Evolutionary conservation across 2,888 invertebrate species (phyloP).

Genomic region (Synanthedon andrenaeformis): DNA sequence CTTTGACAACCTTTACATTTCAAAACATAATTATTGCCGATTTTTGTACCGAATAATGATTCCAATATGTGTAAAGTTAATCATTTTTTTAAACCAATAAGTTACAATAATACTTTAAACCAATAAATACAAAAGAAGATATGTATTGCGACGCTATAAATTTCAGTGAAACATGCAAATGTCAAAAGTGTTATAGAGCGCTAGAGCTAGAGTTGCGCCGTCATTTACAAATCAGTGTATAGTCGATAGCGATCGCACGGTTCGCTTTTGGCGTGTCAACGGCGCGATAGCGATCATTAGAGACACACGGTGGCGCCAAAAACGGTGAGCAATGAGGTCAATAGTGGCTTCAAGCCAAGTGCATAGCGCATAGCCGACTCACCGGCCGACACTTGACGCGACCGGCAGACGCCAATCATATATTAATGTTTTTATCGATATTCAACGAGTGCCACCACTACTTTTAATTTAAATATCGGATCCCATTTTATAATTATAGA

Average conservation of each 20-base stretch:
- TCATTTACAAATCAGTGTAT: conserved; percentile 20
- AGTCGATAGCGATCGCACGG: conserved; percentile 34
- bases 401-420: conserved; percentile 20
- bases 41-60: too few species aligned
- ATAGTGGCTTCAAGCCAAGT: conserved; percentile 57
- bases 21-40: too few species aligned
- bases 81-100: too few species aligned
- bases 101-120: too few species aligned
- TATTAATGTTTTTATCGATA: conserved; percentile 1
- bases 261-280: conserved; percentile 53
- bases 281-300: conserved; percentile 45
- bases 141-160: too few species aligned
- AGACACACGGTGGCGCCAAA: conserved; percentile 55
- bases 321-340: conserved; percentile 58
- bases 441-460: background rate
- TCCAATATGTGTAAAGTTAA: too few species aligned
- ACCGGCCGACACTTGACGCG: conserved; percentile 13
- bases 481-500: too few species aligned
- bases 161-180: background rate
- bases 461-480: background rate
- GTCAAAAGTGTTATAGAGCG: background rate
- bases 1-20: too few species aligned
- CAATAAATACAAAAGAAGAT: too few species aligned
- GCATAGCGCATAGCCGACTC: conserved; percentile 28
- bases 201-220: conserved; percentile 1